Conservation (phyloP, 2,797 vertebrate species). For the Falco peregrinus region DNA sequence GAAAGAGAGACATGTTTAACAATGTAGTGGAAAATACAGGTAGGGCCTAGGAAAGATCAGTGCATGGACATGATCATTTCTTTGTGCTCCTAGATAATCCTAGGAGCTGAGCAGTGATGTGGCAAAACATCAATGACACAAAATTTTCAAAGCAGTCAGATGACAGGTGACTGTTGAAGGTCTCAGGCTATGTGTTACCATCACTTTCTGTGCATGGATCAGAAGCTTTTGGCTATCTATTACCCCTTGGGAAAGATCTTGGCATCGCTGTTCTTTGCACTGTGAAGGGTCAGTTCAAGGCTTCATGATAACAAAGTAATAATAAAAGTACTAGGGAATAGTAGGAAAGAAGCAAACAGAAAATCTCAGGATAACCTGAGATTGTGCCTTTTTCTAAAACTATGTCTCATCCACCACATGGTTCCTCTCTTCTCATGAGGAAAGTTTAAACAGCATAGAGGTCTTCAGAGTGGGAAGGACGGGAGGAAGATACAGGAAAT, state of each 20-base stretch:
- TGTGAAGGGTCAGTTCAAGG: not conserved
- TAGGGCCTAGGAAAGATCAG: not conserved
- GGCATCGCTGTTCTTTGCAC: not conserved
- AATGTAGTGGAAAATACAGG: not conserved
- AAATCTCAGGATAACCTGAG: not conserved
- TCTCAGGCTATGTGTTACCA: not conserved
- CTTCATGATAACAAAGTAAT: not conserved
- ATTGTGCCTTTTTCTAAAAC: not conserved
- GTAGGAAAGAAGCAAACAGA: not conserved
- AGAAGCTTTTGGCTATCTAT: not conserved
- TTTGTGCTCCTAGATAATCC: not conserved
- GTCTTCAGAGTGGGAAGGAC: not conserved
- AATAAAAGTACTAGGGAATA: not conserved
- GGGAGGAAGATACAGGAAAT: not conserved
- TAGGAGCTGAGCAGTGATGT: not conserved
- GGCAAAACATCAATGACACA: not conserved
- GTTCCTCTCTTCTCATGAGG: not conserved
- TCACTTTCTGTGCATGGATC: not conserved
- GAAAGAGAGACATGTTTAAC: not conserved
- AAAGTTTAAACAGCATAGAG: not conserved
- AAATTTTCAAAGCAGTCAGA: not conserved
- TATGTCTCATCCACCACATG: not conserved
- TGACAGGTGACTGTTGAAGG: not conserved
- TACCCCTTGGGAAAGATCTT: not conserved
- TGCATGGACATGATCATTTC: not conserved